Conservation (phyloP, 1,140 invertebrate genomes). For the Cyrtorhinus lividipennis region DNA sequence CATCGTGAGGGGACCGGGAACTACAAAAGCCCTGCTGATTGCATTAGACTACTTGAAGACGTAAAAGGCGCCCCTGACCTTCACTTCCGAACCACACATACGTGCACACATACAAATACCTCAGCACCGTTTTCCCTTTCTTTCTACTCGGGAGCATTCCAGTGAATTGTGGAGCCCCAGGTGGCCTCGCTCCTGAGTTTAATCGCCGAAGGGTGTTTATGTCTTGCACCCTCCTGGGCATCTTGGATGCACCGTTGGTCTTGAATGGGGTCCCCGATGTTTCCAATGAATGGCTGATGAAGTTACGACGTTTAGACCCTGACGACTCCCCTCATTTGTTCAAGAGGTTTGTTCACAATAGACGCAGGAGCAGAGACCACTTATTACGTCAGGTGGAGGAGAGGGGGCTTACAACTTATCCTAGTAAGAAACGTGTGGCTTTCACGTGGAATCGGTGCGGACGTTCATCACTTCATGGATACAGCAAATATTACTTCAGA, state of each 20-base stretch:
- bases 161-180: neutral
- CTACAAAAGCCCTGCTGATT: neutral
- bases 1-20: neutral
- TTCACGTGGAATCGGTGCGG: neutral
- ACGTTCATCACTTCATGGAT: no score
- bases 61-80: neutral
- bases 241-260: neutral
- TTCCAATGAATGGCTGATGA: neutral
- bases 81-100: no score
- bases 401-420: no score
- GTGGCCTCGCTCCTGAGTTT: neutral
- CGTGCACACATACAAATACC: no score
- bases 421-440: no score
- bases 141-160: no score
- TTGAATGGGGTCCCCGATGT: neutral
- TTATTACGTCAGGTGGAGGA: no score
- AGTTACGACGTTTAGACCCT: neutral
- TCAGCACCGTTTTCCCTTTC: no score
- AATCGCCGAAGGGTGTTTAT: neutral
- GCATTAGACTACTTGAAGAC: neutral
- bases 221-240: neutral
- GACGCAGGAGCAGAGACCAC: no score
- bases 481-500: no score
- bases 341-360: neutral
- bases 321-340: neutral